phyloP scores from a whole-genome alignment of 2,113 vertebrate species.

The Percina caprodes region DNA sequence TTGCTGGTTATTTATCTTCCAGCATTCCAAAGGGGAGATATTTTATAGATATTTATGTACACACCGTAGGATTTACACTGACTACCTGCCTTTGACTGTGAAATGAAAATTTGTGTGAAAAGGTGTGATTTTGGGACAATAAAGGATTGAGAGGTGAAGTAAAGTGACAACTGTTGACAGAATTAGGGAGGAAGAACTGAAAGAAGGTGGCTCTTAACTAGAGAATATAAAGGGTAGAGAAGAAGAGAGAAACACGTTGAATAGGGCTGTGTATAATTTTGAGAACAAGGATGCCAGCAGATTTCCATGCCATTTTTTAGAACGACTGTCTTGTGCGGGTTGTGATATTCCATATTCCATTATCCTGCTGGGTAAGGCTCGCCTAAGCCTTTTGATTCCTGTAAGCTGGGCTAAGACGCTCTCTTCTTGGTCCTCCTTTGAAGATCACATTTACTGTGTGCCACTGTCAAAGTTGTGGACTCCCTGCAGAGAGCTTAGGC shows the following conservation, averaged over 20 bases:
- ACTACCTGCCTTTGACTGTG: not conserved
- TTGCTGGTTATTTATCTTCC: slow-evolving; percentile 19
- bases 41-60: slow-evolving; percentile 14
- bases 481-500: slow-evolving; percentile 61
- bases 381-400: slow-evolving; percentile 65
- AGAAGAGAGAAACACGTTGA: not conserved
- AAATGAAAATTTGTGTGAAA: accelerated
- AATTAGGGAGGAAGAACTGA: slow-evolving; percentile 5
- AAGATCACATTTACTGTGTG: slow-evolving; percentile 65
- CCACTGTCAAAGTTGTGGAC: slow-evolving; percentile 21
- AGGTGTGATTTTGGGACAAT: not conserved
- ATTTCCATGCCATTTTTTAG: slow-evolving; percentile 50
- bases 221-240: slow-evolving; percentile 2
- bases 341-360: slow-evolving; percentile 66
- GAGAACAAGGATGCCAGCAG: slow-evolving; percentile 17
- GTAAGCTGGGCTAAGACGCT: slow-evolving; percentile 63
- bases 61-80: not conserved
- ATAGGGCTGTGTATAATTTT: slow-evolving; percentile 13
- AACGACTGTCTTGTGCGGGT: slow-evolving; percentile 18
- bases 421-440: slow-evolving; percentile 66
- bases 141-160: not conserved
- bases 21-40: slow-evolving; percentile 10
- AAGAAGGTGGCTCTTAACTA: slow-evolving; percentile 13
- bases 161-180: slow-evolving; percentile 5
- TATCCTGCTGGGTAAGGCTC: slow-evolving; percentile 46